Percentiles rank a stretch among this genome's conserved stretches.
Conservation (phyloP, 2,888 invertebrate species). For the Stenurella melanura region DNA sequence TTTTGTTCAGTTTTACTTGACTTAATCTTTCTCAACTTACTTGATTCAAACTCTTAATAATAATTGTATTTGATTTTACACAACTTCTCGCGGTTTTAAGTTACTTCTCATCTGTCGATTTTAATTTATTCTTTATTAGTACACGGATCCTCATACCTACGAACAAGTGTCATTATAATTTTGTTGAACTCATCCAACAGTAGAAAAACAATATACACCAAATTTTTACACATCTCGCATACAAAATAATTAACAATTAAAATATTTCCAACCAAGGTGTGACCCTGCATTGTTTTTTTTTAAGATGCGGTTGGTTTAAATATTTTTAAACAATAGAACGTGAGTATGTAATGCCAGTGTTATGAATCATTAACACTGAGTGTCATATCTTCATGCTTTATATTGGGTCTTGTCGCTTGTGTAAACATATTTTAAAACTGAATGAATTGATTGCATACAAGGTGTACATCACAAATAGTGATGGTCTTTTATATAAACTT, state of each 20-base stretch:
- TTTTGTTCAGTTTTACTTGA: no score
- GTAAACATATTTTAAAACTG: no score
- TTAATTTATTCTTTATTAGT: slow-evolving; percentile 19
- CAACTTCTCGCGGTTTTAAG: not conserved
- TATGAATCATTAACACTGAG: no score
- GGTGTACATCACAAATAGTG: no score
- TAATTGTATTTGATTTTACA: no score
- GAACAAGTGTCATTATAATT: slow-evolving; percentile 15
- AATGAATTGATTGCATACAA: no score
- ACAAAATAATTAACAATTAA: slow-evolving; percentile 14
- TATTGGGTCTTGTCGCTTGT: no score
- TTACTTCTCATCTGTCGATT: not conserved
- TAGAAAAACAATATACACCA: slow-evolving; percentile 12
- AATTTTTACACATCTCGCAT: slow-evolving; percentile 4
- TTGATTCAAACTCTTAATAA: no score
- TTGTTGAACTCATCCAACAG: slow-evolving; percentile 16
- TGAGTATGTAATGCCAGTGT: not conserved
- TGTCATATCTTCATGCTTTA: no score
- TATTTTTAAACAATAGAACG: not conserved
- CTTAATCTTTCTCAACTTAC: no score
- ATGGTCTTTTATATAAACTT: no score
- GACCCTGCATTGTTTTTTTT: not conserved
- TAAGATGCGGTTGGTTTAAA: not conserved
- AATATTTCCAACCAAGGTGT: not conserved
- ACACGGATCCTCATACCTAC: slow-evolving; percentile 1